Evolutionary conservation across 2,888 invertebrate species (phyloP).

Genomic region (Ormia ochracea): DNA sequence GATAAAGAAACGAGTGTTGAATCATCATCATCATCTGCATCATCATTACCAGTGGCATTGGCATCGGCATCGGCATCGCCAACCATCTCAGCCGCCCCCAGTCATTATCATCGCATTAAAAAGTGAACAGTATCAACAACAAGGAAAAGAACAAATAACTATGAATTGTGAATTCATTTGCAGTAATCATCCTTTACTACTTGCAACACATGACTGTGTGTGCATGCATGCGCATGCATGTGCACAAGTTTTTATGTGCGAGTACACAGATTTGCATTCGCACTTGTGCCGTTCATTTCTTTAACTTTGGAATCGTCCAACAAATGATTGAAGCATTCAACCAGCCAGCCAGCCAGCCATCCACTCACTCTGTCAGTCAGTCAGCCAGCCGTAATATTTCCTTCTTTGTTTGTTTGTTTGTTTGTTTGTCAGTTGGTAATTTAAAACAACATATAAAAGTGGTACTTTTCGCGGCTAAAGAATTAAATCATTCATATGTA

Average conservation of each 20-base stretch:
- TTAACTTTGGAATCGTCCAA: not conserved
- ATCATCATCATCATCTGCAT: conserved; percentile 19
- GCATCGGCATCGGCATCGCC: no score
- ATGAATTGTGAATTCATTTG: conserved; percentile 53
- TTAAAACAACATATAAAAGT: conserved; percentile 52
- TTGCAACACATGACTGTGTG: no score
- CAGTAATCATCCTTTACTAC: conserved; percentile 44
- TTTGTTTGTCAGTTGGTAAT: conserved; percentile 47
- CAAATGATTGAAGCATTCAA: not conserved
- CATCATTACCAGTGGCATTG: not conserved
- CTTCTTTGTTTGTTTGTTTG: conserved; percentile 26
- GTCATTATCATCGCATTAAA: conserved; percentile 32
- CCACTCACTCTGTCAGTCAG: conserved; percentile 17
- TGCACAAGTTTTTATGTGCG: no score
- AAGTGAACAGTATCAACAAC: not conserved
- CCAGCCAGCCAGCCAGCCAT: conserved; percentile 14
- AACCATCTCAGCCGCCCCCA: no score
- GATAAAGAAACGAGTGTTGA: conserved; percentile 6
- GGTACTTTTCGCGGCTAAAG: conserved; percentile 61
- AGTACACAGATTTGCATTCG: not conserved
- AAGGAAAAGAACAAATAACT: conserved; percentile 45
- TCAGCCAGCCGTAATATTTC: conserved; percentile 8
- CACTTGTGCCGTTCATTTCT: not conserved
- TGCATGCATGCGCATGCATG: no score
- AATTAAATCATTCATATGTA: conserved; percentile 61